These are phyloP conservation scores for Scolopax mira DNA, from an alignment of 2,113 vertebrate species.

Conservation along the genomic window DNA sequence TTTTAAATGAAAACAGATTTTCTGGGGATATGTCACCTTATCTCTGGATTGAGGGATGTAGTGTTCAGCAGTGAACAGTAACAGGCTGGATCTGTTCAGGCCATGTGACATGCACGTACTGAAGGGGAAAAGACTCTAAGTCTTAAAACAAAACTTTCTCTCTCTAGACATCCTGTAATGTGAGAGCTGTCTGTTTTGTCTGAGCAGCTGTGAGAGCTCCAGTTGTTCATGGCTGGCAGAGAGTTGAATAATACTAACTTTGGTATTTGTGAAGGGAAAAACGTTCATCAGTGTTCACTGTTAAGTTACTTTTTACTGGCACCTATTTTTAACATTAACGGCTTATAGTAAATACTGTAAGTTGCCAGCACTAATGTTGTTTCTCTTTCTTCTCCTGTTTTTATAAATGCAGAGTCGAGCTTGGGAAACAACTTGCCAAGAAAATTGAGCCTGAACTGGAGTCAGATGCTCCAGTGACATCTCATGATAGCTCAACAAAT, in stretches of 20 bases:
- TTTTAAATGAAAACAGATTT: not conserved
- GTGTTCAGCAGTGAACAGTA: not conserved
- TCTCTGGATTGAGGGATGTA: not conserved
- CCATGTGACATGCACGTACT: not conserved
- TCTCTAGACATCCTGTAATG: not conserved
- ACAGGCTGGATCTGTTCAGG: not conserved
- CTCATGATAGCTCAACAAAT: constrained; percentile 95
- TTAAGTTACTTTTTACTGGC: not conserved
- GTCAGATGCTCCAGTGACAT: constrained; percentile 75
- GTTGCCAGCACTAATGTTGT: not conserved
- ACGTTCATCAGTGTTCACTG: not conserved
- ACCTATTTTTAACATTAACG: not conserved
- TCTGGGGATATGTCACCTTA: not conserved
- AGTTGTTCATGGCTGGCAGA: not conserved
- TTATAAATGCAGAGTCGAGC: constrained; percentile 83
- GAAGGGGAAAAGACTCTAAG: not conserved
- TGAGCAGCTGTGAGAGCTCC: not conserved
- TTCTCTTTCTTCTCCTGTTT: not conserved
- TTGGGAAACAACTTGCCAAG: constrained; percentile 97
- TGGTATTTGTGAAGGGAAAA: not conserved
- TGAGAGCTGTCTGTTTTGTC: not conserved
- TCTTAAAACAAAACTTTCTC: not conserved
- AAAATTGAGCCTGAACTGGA: constrained; percentile 93
- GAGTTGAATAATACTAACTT: not conserved
- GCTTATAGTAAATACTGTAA: not conserved